A percentile compares a stretch with the other conserved stretches of the same genome.
Evolutionary conservation across 2,888 invertebrate species (phyloP).

Genomic region (Nematopogon swammerdamellus): DNA sequence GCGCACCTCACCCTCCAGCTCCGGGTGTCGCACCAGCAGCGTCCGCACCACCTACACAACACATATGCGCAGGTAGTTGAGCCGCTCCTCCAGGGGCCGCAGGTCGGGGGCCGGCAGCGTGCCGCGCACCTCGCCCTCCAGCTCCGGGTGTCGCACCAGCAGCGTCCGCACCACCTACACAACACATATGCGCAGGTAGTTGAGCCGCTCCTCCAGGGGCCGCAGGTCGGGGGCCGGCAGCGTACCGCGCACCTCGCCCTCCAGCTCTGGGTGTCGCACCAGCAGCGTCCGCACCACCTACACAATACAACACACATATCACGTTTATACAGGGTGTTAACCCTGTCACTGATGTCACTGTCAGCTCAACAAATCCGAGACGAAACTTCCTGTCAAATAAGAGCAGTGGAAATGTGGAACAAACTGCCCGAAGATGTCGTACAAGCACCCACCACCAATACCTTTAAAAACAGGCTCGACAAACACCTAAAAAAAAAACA

Average conservation of each 20-base stretch:
- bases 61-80: constrained; percentile 62
- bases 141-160: constrained; percentile 54
- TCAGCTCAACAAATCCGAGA: no score
- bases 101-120: constrained; percentile 70
- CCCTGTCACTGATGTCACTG: no score
- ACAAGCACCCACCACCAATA: no score
- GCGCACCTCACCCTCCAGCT: constrained; percentile 60
- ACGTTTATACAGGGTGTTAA: no score
- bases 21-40: constrained; percentile 56
- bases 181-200: constrained; percentile 62
- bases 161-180: constrained; percentile 47
- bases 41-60: no score
- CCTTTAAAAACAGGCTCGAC: no score
- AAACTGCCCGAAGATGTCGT: no score
- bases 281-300: constrained; percentile 53
- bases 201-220: constrained; percentile 63
- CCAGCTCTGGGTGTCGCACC: constrained; percentile 57
- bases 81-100: constrained; percentile 60
- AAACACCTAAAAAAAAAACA: no score
- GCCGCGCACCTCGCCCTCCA: constrained; percentile 59
- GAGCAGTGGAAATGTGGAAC: no score
- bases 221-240: constrained; percentile 69
- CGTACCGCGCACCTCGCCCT: constrained; percentile 57
- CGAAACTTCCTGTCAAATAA: no score
- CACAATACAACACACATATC: no score